Percentiles rank a stretch among this genome's conserved stretches.
These are phyloP conservation scores for Salminus brasiliensis DNA, from an alignment of 2,113 vertebrate genomes.

Conservation along the genomic window DNA sequence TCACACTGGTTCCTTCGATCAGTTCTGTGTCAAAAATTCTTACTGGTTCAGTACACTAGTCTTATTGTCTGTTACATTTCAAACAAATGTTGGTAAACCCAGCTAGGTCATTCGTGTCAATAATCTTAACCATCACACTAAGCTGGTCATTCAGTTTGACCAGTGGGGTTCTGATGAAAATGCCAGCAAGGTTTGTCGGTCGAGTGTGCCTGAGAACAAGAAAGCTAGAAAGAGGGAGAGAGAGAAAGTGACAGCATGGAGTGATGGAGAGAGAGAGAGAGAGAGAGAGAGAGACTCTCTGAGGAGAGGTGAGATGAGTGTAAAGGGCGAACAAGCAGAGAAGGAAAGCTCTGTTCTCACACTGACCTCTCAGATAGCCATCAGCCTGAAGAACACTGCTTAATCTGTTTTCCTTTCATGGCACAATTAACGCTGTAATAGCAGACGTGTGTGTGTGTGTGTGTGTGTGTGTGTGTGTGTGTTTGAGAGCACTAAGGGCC, in stretches of 20 bases:
- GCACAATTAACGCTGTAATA: conserved; percentile 40
- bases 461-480: background rate
- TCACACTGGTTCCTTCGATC: too few relatives aligned
- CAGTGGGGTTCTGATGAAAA: too few relatives aligned
- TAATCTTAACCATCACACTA: too few relatives aligned
- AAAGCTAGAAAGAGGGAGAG: background rate
- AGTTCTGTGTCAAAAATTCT: background rate
- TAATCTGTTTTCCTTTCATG: conserved; percentile 50
- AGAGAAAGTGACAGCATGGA: background rate
- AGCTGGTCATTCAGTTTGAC: too few relatives aligned
- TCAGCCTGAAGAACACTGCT: conserved; percentile 39
- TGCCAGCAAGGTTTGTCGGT: too few relatives aligned
- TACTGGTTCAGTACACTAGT: too few relatives aligned
- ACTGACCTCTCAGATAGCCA: conserved; percentile 51
- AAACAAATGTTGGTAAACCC: too few relatives aligned
- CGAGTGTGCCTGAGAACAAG: background rate
- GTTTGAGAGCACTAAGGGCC: conserved; percentile 34
- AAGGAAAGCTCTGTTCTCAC: conserved; percentile 44
- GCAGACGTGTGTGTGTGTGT: conserved; percentile 1
- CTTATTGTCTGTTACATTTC: too few relatives aligned
- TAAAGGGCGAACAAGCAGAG: conserved; percentile 16
- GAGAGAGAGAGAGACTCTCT: background rate
- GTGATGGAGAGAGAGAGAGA: background rate
- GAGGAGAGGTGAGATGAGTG: background rate
- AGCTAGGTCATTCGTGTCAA: too few relatives aligned